phyloP scores from a whole-genome alignment of 2,113 vertebrate genomes.

The Protobothrops flavoviridis region DNA sequence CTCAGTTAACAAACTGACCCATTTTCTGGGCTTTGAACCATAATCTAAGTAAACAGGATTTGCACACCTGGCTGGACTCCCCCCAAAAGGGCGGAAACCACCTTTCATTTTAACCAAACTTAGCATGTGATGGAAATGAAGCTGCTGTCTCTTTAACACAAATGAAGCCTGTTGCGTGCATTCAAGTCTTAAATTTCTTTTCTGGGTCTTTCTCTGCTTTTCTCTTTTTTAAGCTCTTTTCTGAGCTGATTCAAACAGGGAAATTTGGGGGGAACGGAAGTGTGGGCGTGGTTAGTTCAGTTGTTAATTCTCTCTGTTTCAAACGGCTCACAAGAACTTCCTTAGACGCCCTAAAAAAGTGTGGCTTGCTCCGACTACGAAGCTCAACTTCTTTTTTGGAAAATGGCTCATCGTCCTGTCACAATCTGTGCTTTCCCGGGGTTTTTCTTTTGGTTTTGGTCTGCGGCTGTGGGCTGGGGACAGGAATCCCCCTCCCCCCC shows the following conservation, averaged over 20 bases:
- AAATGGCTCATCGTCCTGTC: not conserved
- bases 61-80: not conserved
- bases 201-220: not conserved
- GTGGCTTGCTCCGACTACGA: not conserved
- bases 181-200: not conserved
- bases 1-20: not conserved
- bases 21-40: not conserved
- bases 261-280: not conserved
- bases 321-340: rapidly evolving
- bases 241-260: not conserved
- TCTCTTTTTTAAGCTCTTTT: not conserved
- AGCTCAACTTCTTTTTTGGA: not conserved
- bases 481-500: not conserved
- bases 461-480: not conserved
- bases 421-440: not conserved
- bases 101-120: not conserved
- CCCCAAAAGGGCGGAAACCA: not conserved
- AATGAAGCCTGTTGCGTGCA: rapidly evolving
- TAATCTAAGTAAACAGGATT: not conserved
- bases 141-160: not conserved
- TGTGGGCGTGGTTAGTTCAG: not conserved
- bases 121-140: not conserved
- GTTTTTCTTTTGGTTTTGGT: not conserved
- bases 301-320: not conserved
- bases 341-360: not conserved